Base-by-base conservation (phyloP, 2,888 invertebrate genomes). In the Platycnemis pennipes region DNA sequence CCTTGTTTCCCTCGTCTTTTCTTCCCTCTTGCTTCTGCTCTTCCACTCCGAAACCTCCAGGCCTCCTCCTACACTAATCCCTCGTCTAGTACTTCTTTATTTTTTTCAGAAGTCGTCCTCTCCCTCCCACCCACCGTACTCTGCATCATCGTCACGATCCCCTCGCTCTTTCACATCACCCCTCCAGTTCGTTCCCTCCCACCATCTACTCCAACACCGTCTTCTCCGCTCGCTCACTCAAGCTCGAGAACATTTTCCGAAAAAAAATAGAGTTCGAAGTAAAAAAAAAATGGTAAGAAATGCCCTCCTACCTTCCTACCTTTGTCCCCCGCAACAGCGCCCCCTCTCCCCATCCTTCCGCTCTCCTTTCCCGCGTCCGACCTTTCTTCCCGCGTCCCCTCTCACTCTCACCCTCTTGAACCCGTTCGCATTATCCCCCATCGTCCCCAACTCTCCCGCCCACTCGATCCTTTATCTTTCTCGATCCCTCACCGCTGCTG, bases 1-100 rank as follows among this genome's bases (percentile, higher is more conserved):
- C 53, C 56, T 89, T 56, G 89, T 89, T 53, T 56, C 56, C 89
- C 42, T 42, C 86, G 37, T 56, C 56, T 31, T 37, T 49, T 53
- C 37, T n/a, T 88, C 88, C 49, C 49, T 87, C 88, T 22, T 37
- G n/a, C 56, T 56, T 56, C 42, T 53, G 11, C n/a, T 86, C 46
- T 45, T 87, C 53, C 56, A 13, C 44, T 44, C 45, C 26, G 26
- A 44, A 87, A 87, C 46, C n/a, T 22, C 87, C 13, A 8, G 7
- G 11, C 45, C 45, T 37, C 26, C 3, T 46, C 87, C 46, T n/a
- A 16, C n/a, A n/a, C 37, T 37, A 86, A 91, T 5, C 16, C 91
- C 26, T 56, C 63, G 8, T n/a, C 26, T 91, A n/a, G 22, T 44
- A 26, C 26, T 91, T 56, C 69, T 63, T n/a, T 44, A 26, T 11